Conservation (phyloP, 2,888 invertebrate species). For the Clivina fossor region DNA sequence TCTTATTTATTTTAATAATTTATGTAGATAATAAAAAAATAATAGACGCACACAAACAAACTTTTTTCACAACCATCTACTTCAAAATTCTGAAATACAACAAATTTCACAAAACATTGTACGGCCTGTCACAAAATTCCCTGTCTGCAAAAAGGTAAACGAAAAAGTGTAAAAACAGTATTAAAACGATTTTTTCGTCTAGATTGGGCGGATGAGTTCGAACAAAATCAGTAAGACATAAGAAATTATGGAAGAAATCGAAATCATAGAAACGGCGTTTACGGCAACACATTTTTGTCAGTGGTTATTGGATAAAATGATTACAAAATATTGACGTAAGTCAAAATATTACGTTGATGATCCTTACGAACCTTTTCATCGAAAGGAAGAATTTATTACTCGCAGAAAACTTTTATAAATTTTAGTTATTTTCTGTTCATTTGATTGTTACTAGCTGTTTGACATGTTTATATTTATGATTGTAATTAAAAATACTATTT, state of each 20-base stretch:
- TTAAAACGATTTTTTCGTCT: conserved; percentile 75
- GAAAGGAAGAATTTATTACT: conserved; percentile 72
- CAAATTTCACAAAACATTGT: conserved; percentile 42
- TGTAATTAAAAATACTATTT: too few species aligned
- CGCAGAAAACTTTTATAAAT: conserved; percentile 59
- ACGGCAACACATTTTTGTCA: conserved; percentile 81
- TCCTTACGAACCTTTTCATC: conserved; percentile 88
- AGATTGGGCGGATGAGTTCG: conserved; percentile 90
- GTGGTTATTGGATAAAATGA: conserved; percentile 89
- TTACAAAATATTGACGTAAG: conserved; percentile 79
- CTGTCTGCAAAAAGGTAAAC: conserved; percentile 71
- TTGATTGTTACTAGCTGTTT: too few species aligned
- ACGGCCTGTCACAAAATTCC: conserved; percentile 74
- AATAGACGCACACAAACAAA: too few species aligned
- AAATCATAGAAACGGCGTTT: conserved; percentile 59
- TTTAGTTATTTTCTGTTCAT: too few species aligned
- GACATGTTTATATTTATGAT: too few species aligned
- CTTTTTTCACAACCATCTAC: too few species aligned
- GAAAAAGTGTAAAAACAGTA: conserved; percentile 72
- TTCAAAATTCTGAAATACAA: conserved; percentile 40
- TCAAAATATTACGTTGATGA: conserved; percentile 87
- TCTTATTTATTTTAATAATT: too few species aligned
- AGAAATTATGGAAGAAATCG: conserved; percentile 76
- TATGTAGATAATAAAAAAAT: too few species aligned
- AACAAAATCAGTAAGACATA: conserved; percentile 73